Percentiles rank a stretch among this genome's conserved stretches.
Conservation (phyloP, 2,888 invertebrate genomes). For the Halictus quadricinctus region DNA sequence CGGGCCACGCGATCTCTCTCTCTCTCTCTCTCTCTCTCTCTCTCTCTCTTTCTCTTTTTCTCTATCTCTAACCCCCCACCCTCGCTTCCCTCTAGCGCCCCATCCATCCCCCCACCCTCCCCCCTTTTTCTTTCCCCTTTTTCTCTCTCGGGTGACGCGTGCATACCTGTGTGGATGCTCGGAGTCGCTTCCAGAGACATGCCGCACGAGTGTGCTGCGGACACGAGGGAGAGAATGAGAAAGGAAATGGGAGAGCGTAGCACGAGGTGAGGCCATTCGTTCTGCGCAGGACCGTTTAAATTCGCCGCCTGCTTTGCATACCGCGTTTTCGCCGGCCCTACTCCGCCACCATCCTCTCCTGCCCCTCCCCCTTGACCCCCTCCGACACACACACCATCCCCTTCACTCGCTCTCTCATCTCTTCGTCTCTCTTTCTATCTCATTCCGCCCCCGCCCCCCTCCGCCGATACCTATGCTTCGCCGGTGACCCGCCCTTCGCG, state of each 20-base stretch:
- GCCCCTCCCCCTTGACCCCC: conserved; percentile 34
- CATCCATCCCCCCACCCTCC: neutral
- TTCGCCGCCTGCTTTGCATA: conserved; percentile 81
- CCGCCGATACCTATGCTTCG: conserved; percentile 36
- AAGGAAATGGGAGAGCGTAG: conserved; percentile 66
- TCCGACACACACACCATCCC: conserved; percentile 43
- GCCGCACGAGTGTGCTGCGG: conserved; percentile 27
- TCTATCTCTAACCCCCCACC: conserved; percentile 59
- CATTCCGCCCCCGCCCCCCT: conserved; percentile 37
- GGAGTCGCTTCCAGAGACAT: conserved; percentile 44
- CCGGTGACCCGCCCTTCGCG: conserved; percentile 70
- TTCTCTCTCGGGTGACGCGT: conserved; percentile 37
- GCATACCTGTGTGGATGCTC: conserved; percentile 46
- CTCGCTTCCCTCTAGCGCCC: conserved; percentile 14
- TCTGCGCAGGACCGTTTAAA: conserved; percentile 81
- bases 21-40: conserved; percentile 15
- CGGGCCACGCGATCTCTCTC: conserved; percentile 34
- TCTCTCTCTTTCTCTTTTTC: conserved; percentile 53
- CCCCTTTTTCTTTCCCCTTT: conserved; percentile 42
- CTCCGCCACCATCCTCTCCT: conserved; percentile 57
- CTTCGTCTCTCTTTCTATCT: neutral
- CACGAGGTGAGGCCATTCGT: conserved; percentile 77
- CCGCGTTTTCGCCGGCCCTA: conserved; percentile 73
- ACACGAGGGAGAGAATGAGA: conserved; percentile 35
- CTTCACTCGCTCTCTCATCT: neutral